These are phyloP conservation scores for Salvelinus fontinalis DNA, from an alignment of 2,113 vertebrate species.

Conservation along the genomic window DNA sequence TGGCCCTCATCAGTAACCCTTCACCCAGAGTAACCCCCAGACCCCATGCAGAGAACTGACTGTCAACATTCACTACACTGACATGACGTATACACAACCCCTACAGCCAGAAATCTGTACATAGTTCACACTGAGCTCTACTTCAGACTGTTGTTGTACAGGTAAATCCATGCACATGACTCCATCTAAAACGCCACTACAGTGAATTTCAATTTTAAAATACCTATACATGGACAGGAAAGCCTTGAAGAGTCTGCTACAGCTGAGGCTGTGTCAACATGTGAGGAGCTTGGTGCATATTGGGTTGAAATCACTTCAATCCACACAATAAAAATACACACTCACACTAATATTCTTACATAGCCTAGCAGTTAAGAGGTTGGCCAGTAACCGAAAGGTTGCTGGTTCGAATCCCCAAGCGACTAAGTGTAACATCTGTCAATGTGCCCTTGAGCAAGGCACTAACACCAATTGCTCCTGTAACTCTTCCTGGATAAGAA, in stretches of 20 bases:
- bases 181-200: background rate
- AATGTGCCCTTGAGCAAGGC: no score
- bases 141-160: background rate
- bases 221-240: background rate
- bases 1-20: constrained; percentile 44
- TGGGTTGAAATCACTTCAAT: background rate
- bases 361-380: no score
- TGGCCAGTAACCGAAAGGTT: no score
- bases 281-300: no score
- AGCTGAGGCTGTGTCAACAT: no score
- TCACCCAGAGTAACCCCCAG: constrained; percentile 38
- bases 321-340: background rate
- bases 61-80: background rate
- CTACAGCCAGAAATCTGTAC: background rate
- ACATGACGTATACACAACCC: background rate
- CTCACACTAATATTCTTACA: no score
- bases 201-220: background rate
- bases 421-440: no score
- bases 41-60: constrained; percentile 25
- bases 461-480: no score
- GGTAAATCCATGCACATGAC: background rate
- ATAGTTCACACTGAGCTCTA: background rate
- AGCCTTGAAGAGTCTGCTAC: no score
- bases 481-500: no score
- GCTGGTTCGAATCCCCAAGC: no score